Percentiles rank a stretch among this genome's conserved stretches.
phyloP scores from a whole-genome alignment of 2,113 vertebrate species.

The Hoplias malabaricus region DNA sequence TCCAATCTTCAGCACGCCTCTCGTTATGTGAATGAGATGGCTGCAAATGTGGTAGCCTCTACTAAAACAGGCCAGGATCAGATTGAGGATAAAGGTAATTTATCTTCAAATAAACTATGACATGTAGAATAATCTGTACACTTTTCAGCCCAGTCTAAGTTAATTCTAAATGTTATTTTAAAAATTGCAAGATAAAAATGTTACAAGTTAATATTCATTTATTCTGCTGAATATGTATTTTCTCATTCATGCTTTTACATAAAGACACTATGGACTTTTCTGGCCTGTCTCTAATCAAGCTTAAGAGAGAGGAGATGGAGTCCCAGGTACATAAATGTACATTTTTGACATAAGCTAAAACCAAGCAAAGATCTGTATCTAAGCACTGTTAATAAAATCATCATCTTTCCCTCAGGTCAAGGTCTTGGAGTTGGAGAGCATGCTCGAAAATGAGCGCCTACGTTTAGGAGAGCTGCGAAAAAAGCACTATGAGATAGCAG shows the following conservation, averaged over 20 bases:
- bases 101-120: too few relatives aligned
- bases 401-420: slow-evolving; percentile 79
- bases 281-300: slow-evolving; percentile 92
- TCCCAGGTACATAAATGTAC: slow-evolving; percentile 77
- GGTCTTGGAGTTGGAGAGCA: slow-evolving; percentile 88
- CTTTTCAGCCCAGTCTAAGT: too few relatives aligned
- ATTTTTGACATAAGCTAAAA: background rate
- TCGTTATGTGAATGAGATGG: slow-evolving; percentile 88
- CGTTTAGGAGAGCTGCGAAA: slow-evolving; percentile 89
- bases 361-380: background rate
- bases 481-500: slow-evolving; percentile 87
- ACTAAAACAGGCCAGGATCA: slow-evolving; percentile 90
- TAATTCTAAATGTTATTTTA: too few relatives aligned
- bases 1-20: slow-evolving; percentile 88
- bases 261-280: slow-evolving; percentile 97
- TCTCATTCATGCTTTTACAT: slow-evolving; percentile 28
- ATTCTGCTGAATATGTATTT: background rate
- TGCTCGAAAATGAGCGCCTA: slow-evolving; percentile 83
- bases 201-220: background rate
- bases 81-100: slow-evolving; percentile 86
- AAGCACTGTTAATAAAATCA: background rate
- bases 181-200: background rate
- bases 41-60: slow-evolving; percentile 90
- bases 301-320: slow-evolving; percentile 96
- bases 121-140: too few relatives aligned